A percentile compares a stretch with the other conserved stretches of the same genome.
Evolutionary conservation across 2,888 invertebrate species (phyloP).

Genomic region (Drosophila infuscata): DNA sequence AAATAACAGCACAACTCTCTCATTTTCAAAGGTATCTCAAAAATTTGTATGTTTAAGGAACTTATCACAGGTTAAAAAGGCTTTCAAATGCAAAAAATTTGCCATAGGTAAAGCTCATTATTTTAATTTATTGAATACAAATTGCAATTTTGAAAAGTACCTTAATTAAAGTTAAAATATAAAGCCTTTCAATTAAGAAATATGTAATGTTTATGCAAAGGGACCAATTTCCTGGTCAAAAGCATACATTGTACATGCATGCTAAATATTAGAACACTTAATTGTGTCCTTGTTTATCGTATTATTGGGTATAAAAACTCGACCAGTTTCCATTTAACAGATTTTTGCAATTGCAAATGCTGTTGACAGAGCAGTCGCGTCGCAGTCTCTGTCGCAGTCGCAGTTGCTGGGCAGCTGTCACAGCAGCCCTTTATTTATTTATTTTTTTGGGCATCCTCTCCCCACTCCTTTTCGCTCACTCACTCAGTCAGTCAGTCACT

Average conservation of each 20-base stretch:
- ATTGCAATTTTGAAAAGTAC: background rate
- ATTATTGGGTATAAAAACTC: slow-evolving; percentile 18
- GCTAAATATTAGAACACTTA: background rate
- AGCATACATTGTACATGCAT: background rate
- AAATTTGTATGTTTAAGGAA: background rate
- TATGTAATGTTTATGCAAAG: background rate
- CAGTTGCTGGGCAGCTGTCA: slow-evolving; percentile 31
- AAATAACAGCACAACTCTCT: background rate
- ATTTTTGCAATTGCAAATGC: slow-evolving; percentile 58
- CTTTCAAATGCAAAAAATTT: background rate
- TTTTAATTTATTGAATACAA: background rate
- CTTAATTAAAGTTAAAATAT: background rate
- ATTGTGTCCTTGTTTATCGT: background rate
- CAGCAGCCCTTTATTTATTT: slow-evolving; percentile 36
- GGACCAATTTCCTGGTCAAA: background rate
- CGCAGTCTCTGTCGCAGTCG: background rate
- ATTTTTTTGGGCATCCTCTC: slow-evolving; percentile 24
- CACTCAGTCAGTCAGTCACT: slow-evolving; percentile 4
- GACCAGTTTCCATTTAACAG: slow-evolving; percentile 60
- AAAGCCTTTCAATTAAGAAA: background rate
- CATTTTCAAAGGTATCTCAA: background rate
- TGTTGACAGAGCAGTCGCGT: background rate
- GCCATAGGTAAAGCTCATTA: background rate
- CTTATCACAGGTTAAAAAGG: background rate
- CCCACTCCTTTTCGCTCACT: slow-evolving; percentile 4